Conservation (phyloP, 1,140 invertebrate species). For the Myzus persicae region DNA sequence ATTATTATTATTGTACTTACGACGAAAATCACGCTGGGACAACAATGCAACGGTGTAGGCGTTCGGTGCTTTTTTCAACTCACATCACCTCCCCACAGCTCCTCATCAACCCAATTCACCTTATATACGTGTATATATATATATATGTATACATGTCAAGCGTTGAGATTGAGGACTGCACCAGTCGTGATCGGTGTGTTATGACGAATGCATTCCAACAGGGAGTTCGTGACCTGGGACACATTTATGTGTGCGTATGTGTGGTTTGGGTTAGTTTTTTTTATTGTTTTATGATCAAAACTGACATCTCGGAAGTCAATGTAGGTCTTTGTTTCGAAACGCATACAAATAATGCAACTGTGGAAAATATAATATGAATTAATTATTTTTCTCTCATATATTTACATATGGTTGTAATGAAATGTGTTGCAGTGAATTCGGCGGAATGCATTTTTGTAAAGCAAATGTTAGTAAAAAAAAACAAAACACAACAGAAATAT, state of each 20-base stretch:
- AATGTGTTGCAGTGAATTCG: neutral
- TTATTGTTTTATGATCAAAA: neutral
- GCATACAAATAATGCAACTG: neutral
- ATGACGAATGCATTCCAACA: neutral
- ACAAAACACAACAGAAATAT: neutral
- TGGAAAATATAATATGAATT: constrained; percentile 17
- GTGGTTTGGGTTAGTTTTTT: neutral
- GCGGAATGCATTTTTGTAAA: neutral
- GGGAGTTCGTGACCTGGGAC: neutral
- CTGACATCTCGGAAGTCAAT: neutral
- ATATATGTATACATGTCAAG: neutral
- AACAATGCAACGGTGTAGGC: neutral
- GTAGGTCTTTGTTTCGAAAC: neutral
- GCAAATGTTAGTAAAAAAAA: neutral
- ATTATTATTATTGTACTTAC: neutral
- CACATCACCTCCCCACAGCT: neutral
- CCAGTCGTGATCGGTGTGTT: neutral
- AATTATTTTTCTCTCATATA: neutral
- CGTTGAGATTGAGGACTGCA: neutral
- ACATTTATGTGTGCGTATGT: neutral
- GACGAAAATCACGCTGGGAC: neutral
- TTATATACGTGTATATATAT: too few relatives aligned
- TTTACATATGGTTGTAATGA: neutral
- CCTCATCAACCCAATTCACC: neutral
- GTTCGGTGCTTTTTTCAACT: neutral